Evolutionary conservation across 2,113 vertebrate species (phyloP).

Genomic region (Apeltes quadracus): DNA sequence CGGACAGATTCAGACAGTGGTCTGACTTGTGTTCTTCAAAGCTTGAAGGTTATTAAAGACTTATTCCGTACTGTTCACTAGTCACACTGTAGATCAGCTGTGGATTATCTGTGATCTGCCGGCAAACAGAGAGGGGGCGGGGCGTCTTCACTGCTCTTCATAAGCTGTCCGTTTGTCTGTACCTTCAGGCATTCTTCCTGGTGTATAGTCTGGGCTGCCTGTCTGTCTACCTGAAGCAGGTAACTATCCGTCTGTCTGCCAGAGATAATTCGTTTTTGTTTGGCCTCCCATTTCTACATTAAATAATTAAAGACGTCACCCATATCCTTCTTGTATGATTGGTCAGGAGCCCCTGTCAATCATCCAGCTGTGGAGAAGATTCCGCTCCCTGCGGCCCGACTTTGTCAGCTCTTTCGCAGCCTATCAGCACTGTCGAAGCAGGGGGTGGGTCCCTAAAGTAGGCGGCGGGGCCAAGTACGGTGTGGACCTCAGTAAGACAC

Average conservation of each 20-base stretch:
- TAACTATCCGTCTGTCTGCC: conserved; percentile 60
- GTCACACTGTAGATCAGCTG: not conserved
- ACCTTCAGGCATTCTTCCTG: conserved; percentile 92
- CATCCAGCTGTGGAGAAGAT: conserved; percentile 85
- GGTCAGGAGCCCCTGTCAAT: conserved; percentile 74
- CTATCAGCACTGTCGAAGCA: conserved; percentile 91
- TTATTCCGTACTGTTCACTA: not conserved
- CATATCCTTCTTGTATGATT: conserved; percentile 34
- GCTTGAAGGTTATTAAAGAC: not conserved
- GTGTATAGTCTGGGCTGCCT: conserved; percentile 92
- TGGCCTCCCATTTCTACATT: not conserved
- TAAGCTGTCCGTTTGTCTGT: conserved; percentile 42
- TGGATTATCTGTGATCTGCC: not conserved
- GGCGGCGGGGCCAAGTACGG: conserved; percentile 92
- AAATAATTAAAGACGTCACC: not conserved
- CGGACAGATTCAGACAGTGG: not conserved
- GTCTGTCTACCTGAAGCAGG: conserved; percentile 86
- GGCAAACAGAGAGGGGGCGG: not conserved
- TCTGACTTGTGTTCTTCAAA: not conserved
- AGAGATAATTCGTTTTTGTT: conserved; percentile 78
- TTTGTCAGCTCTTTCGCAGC: conserved; percentile 88
- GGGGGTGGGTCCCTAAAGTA: conserved; percentile 93
- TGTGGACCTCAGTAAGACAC: conserved; percentile 87
- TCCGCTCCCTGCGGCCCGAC: conserved; percentile 78
- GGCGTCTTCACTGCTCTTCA: not conserved